Base-by-base conservation (phyloP, 2,797 vertebrate genomes). In the Yasuhikotakia modesta region DNA sequence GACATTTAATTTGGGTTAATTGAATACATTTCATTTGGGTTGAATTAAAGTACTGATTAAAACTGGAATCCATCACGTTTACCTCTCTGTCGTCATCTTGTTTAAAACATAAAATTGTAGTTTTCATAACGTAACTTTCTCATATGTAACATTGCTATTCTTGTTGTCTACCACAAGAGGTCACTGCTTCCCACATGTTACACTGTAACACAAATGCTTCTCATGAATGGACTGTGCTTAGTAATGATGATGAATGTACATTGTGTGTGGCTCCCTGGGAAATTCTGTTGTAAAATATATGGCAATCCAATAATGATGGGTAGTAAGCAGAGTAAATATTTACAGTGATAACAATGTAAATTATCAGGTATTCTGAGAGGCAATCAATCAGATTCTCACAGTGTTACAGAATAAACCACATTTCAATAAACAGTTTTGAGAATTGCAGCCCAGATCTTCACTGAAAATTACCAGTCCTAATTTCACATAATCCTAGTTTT, bases 231-330 rank as follows among this genome's bases (percentile, higher is more conserved):
- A 32, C 68, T 65, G 48, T 17, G n/a, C n/a, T 53, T n/a, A 64
- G 17, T 55, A 45, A 4, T 21, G 43, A 14, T 12, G 8, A 24
- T 61, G 16, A n/a, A 63, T 35, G 30, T 3, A 11, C 57, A 45
- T 22, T 46, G 76, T 78, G 76, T 71, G 68, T 71, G 76, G 76
- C 48, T 64, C 17, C 76, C 58, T 78, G 58, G 35, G 68, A 78
- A 78, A 55, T 17, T 32, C 4, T n/a, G 21, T 45, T 70, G 48
- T 60, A 70, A 78, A 71, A 78, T 19, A 77, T 45, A 57, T 57
- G 68, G 21, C 76, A 78, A 81, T 72, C 69, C 69, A 53, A 50
- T 81, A 81, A 81, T 81, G 45, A 81, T 52, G 46, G 79, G 35
- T 32, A 68, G 35, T 55, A 17, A 32, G 22, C 24, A 65, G 30